Conservation (phyloP, 2,113 vertebrate species). For the Perognathus longimembris region DNA sequence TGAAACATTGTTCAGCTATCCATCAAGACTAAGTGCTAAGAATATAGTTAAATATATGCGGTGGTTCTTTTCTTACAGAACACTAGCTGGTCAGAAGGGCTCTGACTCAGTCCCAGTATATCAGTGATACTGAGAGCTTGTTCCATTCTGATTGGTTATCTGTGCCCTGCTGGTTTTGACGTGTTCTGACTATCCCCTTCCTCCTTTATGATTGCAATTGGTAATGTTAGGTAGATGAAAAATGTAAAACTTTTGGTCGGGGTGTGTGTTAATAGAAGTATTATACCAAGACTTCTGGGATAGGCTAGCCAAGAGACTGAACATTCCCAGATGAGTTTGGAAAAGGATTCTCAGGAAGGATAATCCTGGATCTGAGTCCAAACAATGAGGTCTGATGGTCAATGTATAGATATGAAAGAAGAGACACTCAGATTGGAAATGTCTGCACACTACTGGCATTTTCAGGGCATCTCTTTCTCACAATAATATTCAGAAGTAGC, state of each 20-base stretch:
- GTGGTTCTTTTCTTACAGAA: not conserved
- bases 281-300: not conserved
- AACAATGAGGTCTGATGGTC: not conserved
- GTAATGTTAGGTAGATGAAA: constrained; percentile 11
- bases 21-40: not conserved
- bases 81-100: not conserved
- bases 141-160: not conserved
- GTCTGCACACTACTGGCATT: not conserved
- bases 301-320: not conserved
- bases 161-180: not conserved
- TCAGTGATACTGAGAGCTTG: not conserved
- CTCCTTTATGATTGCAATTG: not conserved
- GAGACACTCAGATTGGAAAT: not conserved
- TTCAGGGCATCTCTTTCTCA: not conserved
- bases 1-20: not conserved
- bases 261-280: not conserved
- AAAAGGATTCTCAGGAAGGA: not conserved
- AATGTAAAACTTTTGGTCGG: not conserved
- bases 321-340: not conserved
- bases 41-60: not conserved
- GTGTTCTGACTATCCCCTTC: not conserved
- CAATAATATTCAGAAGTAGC: not conserved
- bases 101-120: not conserved
- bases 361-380: not conserved
- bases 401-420: not conserved